Evolutionary conservation across 2,797 vertebrate species (phyloP), one percentile per base, ranked within the genome.

Genomic region (Iguana delicatissima): DNA sequence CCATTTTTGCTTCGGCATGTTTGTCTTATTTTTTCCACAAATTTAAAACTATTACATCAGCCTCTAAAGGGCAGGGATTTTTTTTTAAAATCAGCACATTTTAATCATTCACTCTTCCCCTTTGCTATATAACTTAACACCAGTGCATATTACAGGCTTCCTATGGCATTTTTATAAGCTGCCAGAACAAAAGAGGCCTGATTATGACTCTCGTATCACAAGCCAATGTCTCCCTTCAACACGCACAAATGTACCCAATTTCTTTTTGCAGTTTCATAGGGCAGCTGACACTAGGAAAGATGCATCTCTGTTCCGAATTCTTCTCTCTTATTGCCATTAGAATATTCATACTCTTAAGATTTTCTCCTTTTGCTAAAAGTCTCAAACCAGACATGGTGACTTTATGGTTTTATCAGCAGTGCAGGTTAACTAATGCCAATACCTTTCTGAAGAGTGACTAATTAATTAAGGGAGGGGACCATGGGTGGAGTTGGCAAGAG

Each of bases 111-210:
- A 26, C 1, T 35, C 38, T 94, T 77, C 77, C 50, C 64, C 26
- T 74, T 88, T 85, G 91, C 85, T 35, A 57, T 92, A 86, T n/a
- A 59, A 86, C 90, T 80, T 94, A 90, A 52, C 87, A 2, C 6
- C 79, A 90, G 55, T 4, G n/a, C 85, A 83, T 55, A 6, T 64
- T 90, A 80, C 92, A 94, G 92, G 88, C 87, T 95, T 97, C 95
- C 95, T 93, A 77, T 91, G 67, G 8, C 84, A 87, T 87, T 94
- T 95, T 94, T 88, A 92, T 85, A 92, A 89, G 62, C 89, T 96
- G 89, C 94, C 95, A 96, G 90, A 94, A 93, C 62, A 93, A 91
- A 91, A 94, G 81, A 93, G 94, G 92, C 89, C 92, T 95, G 94
- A 87, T 89, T 95, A 89, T 67, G 69, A 0, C 5, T 89, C 59